Base-by-base conservation (phyloP, 1,140 invertebrate genomes). In the Drosophila erecta region DNA sequence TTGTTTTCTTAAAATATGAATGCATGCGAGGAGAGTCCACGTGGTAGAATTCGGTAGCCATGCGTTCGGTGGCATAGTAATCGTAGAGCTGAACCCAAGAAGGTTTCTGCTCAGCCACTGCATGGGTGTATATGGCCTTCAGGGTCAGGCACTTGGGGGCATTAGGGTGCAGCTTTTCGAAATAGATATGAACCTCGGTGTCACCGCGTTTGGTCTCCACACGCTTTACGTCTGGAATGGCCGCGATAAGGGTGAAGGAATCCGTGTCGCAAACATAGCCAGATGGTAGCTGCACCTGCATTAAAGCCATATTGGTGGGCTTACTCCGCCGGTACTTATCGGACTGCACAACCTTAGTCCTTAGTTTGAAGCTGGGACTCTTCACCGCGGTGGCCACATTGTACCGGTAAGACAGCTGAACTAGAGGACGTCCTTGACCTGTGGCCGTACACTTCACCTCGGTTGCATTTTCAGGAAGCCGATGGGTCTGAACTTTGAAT, bases 1-100 rank as follows among this genome's bases (percentile, higher is more conserved):
- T n/a, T n/a, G n/a, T n/a, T n/a, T n/a, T n/a, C n/a, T n/a, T n/a
- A n/a, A n/a, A n/a, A n/a, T n/a, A n/a, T n/a, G n/a, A n/a, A n/a
- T n/a, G n/a, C n/a, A n/a, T n/a, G n/a, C n/a, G n/a, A n/a, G n/a
- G n/a, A n/a, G 95, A 93, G 49, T 93, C 93, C 22, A 95, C 94
- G 79, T 95, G 93, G 83, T 97, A 97, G 92, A 97, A 97, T 72
- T 95, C 94, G 60, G 95, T 93, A 15, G 95, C 95, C 89, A 94
- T 93, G 69, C 95, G 94, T 37, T 84, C 94, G 94, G 94, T 96
- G 84, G 97, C 96, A 83, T 98, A 99, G 91, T 99, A 99, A 87
- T 98, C 97, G 84, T 97, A 98, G 47, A 98, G 94, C 7, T 94
- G 94, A n/a, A 98, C 95, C 38, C 96, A 94, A 4, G 97, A 96